These are phyloP conservation scores for Epinephelus cyanopodus DNA, from an alignment of 2,113 vertebrate genomes.

Conservation along the genomic window DNA sequence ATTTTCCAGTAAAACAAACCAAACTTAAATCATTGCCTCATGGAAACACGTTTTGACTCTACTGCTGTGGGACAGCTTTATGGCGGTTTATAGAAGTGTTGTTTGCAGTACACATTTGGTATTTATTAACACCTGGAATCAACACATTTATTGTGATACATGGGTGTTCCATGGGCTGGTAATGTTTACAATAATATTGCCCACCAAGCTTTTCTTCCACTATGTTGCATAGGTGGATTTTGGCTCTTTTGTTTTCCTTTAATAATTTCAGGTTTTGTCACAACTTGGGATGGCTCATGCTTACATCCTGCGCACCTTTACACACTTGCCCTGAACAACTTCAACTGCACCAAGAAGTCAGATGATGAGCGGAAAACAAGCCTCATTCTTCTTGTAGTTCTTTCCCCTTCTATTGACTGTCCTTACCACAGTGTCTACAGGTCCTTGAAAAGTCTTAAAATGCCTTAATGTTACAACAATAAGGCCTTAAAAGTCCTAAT, in stretches of 20 bases:
- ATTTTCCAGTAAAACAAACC: constrained; percentile 22
- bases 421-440: too few species aligned
- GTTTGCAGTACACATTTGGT: constrained; percentile 19
- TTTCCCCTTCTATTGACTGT: background rate
- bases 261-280: background rate
- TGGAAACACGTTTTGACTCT: constrained; percentile 23
- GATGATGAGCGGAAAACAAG: background rate
- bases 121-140: constrained; percentile 18
- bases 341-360: background rate
- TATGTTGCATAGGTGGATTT: background rate
- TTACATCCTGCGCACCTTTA: background rate
- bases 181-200: background rate
- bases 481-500: too few species aligned
- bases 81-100: background rate
- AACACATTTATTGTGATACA: background rate
- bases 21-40: constrained; percentile 15
- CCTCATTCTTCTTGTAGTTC: background rate
- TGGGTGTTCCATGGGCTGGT: background rate
- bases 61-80: constrained; percentile 1
- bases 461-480: too few species aligned
- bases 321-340: background rate
- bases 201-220: background rate
- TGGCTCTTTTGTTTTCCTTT: background rate
- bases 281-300: background rate
- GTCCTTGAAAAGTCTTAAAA: too few species aligned